Evolutionary conservation across 1,140 invertebrate species (phyloP).

Genomic region (Drosophila littoralis): DNA sequence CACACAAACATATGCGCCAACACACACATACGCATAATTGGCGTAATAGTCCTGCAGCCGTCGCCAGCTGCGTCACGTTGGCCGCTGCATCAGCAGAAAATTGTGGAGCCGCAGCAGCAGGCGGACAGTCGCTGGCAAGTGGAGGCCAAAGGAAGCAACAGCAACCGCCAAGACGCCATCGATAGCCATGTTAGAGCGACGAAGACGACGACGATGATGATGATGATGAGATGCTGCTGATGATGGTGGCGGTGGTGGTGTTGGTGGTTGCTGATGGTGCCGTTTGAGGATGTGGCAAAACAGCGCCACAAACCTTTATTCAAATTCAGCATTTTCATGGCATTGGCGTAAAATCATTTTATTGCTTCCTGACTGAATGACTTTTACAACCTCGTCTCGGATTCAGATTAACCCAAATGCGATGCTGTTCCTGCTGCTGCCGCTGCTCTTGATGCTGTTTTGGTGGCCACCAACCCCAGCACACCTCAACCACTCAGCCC

Average conservation of each 20-base stretch:
- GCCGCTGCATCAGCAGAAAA: conserved; percentile 76
- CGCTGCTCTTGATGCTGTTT: conserved; percentile 29
- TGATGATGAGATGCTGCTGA: neutral
- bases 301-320: conserved; percentile 69
- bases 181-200: conserved; percentile 47
- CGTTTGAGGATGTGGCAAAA: conserved; percentile 27
- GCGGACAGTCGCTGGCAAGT: neutral
- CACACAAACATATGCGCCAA: neutral
- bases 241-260: conserved; percentile 1
- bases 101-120: conserved; percentile 16
- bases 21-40: conserved; percentile 64
- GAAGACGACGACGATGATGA: conserved; percentile 16
- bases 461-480: conserved; percentile 13
- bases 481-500: conserved; percentile 1
- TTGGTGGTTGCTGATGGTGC: conserved; percentile 8
- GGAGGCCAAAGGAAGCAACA: conserved; percentile 28
- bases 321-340: conserved; percentile 82
- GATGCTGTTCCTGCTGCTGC: conserved; percentile 41
- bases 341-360: conserved; percentile 82
- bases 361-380: conserved; percentile 82
- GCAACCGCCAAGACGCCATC: conserved; percentile 62
- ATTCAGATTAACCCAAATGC: conserved; percentile 74
- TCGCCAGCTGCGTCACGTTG: conserved; percentile 70
- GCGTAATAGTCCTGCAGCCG: conserved; percentile 58
- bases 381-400: conserved; percentile 77